phyloP scores from a whole-genome alignment of 2,888 invertebrate genomes.

The Volucella zonaria region DNA sequence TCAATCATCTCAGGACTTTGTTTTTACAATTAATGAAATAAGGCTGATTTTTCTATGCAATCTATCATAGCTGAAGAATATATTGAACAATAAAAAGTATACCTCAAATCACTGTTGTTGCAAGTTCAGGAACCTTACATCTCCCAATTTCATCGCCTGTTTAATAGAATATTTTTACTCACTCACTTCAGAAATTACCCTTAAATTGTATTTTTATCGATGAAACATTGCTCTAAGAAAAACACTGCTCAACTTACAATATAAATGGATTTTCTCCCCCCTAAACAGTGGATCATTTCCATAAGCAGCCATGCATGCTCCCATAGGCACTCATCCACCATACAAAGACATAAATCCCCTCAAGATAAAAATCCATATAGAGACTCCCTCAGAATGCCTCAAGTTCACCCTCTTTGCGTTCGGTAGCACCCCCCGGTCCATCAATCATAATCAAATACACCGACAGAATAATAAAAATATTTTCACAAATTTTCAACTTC shows the following conservation, averaged over 20 bases:
- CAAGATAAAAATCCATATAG: constrained; percentile 35
- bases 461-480: constrained; percentile 65
- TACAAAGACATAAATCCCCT: constrained; percentile 38
- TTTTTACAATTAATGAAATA: no score
- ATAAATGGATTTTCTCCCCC: constrained; percentile 33
- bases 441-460: constrained; percentile 66
- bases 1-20: no score
- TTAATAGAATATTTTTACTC: not conserved
- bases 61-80: no score
- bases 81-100: no score
- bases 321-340: constrained; percentile 33
- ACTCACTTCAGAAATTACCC: not conserved
- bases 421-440: constrained; percentile 32
- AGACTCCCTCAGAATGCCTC: constrained; percentile 20
- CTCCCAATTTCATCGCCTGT: no score
- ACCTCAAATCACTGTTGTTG: no score
- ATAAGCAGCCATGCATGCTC: constrained; percentile 23
- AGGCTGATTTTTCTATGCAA: no score
- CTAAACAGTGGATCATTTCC: constrained; percentile 19
- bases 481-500: constrained; percentile 69
- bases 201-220: constrained; percentile 28
- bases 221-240: constrained; percentile 1
- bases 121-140: no score
- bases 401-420: not conserved
- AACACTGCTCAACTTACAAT: constrained; percentile 14